These are phyloP conservation scores for Vidua macroura DNA, from an alignment of 2,113 vertebrate genomes.

Conservation along the genomic window DNA sequence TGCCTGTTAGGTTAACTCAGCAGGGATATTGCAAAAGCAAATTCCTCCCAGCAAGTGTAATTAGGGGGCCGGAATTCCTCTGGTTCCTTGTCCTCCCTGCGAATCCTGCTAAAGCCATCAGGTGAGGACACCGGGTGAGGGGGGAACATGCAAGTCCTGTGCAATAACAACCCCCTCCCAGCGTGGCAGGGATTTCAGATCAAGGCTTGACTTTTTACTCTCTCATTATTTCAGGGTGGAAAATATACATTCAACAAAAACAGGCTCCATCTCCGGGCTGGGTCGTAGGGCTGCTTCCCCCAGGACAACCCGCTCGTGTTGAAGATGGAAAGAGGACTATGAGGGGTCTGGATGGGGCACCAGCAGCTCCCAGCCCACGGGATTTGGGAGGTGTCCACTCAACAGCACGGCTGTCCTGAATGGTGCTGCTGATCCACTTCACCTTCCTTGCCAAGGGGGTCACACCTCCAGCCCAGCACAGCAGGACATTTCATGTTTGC, in stretches of 20 bases:
- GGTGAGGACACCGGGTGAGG: constrained; percentile 21
- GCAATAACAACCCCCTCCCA: neutral
- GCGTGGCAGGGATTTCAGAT: neutral
- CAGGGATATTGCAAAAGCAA: constrained; percentile 52
- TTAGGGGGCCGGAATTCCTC: constrained; percentile 73
- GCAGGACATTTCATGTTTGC: accelerated
- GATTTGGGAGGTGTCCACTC: neutral
- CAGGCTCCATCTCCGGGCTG: neutral
- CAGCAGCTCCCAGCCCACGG: neutral
- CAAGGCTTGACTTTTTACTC: neutral
- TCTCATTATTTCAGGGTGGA: constrained; percentile 40
- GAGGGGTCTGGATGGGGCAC: neutral
- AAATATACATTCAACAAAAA: neutral
- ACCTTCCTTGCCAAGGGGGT: neutral
- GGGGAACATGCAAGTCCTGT: neutral
- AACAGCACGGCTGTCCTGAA: accelerated
- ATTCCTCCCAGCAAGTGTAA: constrained; percentile 52
- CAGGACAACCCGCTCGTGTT: accelerated
- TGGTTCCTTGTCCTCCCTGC: constrained; percentile 44
- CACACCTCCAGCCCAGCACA: neutral
- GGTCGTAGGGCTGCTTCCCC: neutral
- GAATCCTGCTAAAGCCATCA: constrained; percentile 63
- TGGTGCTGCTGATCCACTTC: neutral
- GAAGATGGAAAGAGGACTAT: neutral
- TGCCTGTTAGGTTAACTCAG: constrained; percentile 53